These are phyloP conservation scores for Antheraea assamensis DNA, from an alignment of 2,888 invertebrate species.

Conservation along the genomic window DNA sequence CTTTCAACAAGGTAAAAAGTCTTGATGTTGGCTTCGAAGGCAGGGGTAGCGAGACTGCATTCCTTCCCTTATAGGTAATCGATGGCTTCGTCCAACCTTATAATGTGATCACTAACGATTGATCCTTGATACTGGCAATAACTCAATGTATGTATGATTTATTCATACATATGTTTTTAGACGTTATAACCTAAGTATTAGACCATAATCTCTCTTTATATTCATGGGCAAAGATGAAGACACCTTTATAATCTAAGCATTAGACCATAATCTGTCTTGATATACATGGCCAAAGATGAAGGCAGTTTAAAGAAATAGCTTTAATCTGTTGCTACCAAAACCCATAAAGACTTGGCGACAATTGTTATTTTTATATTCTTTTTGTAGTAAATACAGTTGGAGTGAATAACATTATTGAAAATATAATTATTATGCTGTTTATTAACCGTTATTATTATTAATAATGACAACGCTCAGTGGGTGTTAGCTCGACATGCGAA, in stretches of 20 bases:
- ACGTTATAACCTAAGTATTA: neutral
- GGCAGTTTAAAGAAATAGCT: no score
- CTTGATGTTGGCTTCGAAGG: no score
- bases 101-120: neutral
- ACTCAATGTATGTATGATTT: neutral
- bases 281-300: neutral
- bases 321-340: neutral
- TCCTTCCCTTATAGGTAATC: constrained; percentile 18
- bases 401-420: no score
- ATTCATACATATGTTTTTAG: neutral
- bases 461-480: no score
- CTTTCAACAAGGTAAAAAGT: constrained; percentile 16
- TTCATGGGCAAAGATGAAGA: neutral
- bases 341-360: neutral
- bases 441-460: no score
- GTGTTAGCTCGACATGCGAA: no score
- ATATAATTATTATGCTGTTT: no score
- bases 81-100: constrained; percentile 5
- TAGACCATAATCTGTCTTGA: neutral
- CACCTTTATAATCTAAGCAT: neutral
- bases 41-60: constrained; percentile 15
- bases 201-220: neutral
- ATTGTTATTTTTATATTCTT: neutral
- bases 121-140: neutral
- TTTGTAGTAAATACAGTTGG: neutral